These are phyloP conservation scores for Amphiduros pacificus DNA, from an alignment of 2,888 invertebrate species.

Conservation along the genomic window DNA sequence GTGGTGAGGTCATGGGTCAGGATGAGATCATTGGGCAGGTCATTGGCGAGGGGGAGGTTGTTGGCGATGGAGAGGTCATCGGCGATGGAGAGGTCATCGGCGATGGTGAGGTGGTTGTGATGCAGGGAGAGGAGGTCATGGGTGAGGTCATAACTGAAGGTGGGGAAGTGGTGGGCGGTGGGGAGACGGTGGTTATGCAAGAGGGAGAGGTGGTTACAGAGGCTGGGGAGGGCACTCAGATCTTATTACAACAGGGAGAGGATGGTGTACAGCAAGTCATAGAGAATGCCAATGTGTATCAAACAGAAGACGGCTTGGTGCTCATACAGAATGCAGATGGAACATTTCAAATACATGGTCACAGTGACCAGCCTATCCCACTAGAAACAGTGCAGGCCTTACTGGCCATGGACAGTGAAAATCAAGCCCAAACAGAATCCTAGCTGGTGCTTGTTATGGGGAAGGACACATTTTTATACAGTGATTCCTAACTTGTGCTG, in stretches of 20 bases:
- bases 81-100: neutral
- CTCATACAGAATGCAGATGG: constrained; percentile 55
- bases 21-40: neutral
- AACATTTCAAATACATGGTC: constrained; percentile 51
- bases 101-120: neutral
- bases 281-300: constrained; percentile 35
- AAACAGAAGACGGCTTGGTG: constrained; percentile 50
- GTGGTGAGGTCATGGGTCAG: neutral
- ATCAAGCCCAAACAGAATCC: no score
- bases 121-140: neutral
- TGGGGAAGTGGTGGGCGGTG: neutral
- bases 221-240: constrained; percentile 6
- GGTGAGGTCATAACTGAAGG: neutral
- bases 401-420: constrained; percentile 39
- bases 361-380: constrained; percentile 41
- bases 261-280: constrained; percentile 6
- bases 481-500: no score
- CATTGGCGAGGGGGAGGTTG: neutral
- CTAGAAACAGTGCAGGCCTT: constrained; percentile 58
- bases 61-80: neutral
- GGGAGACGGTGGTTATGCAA: neutral
- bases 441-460: no score
- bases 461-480: no score
- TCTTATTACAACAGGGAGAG: constrained; percentile 3
- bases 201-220: constrained; percentile 8